Percentiles rank a stretch among this genome's conserved stretches.
phyloP scores from a whole-genome alignment of 2,888 invertebrate genomes.

The Xanthia icteritia region DNA sequence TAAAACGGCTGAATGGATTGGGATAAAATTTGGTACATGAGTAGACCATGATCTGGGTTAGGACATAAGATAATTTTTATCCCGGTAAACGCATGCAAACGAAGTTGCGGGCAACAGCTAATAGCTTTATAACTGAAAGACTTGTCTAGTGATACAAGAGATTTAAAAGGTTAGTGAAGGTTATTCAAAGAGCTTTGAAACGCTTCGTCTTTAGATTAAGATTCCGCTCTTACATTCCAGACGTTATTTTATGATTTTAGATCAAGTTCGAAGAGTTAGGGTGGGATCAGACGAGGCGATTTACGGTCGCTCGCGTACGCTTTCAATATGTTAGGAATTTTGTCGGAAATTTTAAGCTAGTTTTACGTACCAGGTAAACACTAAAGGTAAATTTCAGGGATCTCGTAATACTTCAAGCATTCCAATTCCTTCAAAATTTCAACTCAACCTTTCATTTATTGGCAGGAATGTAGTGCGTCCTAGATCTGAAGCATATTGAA shows the following conservation, averaged over 20 bases:
- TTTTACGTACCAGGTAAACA: neutral
- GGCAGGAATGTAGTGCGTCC: neutral
- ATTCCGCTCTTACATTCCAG: slow-evolving; percentile 17
- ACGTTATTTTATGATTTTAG: slow-evolving; percentile 22
- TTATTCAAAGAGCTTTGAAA: neutral
- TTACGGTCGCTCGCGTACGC: neutral
- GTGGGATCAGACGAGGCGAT: slow-evolving; percentile 9
- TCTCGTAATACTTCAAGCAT: neutral
- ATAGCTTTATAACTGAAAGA: neutral
- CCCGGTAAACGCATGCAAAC: too few species aligned
- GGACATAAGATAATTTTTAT: too few species aligned
- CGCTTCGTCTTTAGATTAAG: neutral
- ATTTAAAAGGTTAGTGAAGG: slow-evolving; percentile 4
- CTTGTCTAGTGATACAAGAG: neutral
- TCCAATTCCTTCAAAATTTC: neutral
- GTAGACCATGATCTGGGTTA: too few species aligned
- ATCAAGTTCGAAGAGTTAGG: neutral
- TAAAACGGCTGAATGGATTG: too few species aligned
- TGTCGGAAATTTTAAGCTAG: neutral
- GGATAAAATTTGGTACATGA: too few species aligned
- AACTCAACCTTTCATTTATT: neutral
- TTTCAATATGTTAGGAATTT: neutral
- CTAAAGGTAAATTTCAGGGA: neutral
- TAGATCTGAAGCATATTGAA: neutral
- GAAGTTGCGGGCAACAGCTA: neutral